phyloP scores from a whole-genome alignment of 2,113 vertebrate species.

The Aramus guarauna region DNA sequence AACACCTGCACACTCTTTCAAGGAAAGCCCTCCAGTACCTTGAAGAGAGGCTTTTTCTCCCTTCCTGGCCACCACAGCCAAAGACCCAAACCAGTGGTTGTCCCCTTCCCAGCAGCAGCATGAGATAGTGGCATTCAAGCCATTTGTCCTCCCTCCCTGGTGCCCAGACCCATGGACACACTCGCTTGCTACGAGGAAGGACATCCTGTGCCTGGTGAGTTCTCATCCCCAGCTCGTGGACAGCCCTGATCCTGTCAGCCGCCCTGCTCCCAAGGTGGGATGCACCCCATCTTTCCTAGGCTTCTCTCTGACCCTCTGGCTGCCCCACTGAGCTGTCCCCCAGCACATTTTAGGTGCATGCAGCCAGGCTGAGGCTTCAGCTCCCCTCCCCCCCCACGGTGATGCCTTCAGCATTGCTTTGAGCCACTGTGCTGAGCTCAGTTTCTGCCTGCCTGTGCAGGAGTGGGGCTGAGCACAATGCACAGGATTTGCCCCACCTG shows the following conservation, averaged over 20 bases:
- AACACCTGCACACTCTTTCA: not conserved
- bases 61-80: not conserved
- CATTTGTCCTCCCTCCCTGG: not conserved
- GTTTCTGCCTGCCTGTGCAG: not conserved
- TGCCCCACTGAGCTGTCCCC: not conserved
- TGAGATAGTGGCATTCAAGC: not conserved
- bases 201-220: not conserved
- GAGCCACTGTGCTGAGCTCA: not conserved
- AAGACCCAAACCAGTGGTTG: not conserved
- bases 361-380: not conserved
- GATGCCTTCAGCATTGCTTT: not conserved
- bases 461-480: not conserved
- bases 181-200: not conserved
- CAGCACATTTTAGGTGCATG: rapidly evolving
- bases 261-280: not conserved
- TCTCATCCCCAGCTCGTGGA: not conserved
- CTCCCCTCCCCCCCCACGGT: not conserved
- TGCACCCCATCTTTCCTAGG: not conserved
- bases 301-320: not conserved
- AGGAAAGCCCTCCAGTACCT: not conserved
- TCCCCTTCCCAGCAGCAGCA: not conserved
- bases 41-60: not conserved
- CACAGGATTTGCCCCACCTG: not conserved
- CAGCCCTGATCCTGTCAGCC: not conserved
- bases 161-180: not conserved